These are phyloP conservation scores for Eupithecia exiguata DNA, from an alignment of 2,888 invertebrate species.

Conservation along the genomic window DNA sequence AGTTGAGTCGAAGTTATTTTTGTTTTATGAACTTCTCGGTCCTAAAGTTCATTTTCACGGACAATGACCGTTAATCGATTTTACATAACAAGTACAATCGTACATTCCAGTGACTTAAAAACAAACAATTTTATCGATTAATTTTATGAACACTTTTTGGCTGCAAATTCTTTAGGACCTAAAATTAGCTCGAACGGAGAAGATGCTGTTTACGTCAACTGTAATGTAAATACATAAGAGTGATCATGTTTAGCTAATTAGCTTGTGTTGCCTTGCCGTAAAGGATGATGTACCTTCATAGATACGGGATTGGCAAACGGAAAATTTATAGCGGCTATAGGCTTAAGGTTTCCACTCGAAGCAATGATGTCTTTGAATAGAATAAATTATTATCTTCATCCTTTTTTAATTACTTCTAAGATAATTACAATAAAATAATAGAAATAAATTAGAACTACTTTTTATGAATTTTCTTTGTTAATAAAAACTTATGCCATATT, in stretches of 20 bases:
- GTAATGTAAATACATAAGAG: background rate
- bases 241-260: background rate
- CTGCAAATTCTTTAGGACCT: background rate
- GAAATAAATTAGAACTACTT: too few relatives aligned
- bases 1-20: background rate
- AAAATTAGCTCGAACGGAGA: background rate
- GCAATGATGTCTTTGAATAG: background rate
- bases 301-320: constrained; percentile 1
- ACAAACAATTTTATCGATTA: background rate
- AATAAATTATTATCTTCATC: background rate
- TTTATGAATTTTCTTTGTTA: too few relatives aligned
- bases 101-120: background rate
- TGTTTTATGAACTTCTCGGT: background rate
- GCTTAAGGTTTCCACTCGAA: background rate
- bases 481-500: too few relatives aligned
- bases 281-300: background rate
- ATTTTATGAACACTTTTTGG: background rate
- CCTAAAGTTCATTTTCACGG: constrained; percentile 2
- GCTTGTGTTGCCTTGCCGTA: background rate
- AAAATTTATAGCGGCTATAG: background rate
- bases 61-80: background rate
- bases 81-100: background rate
- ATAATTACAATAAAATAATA: too few relatives aligned
- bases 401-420: background rate
- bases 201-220: background rate